phyloP scores from a whole-genome alignment of 2,888 invertebrate species.

The Cantharis rufa region DNA sequence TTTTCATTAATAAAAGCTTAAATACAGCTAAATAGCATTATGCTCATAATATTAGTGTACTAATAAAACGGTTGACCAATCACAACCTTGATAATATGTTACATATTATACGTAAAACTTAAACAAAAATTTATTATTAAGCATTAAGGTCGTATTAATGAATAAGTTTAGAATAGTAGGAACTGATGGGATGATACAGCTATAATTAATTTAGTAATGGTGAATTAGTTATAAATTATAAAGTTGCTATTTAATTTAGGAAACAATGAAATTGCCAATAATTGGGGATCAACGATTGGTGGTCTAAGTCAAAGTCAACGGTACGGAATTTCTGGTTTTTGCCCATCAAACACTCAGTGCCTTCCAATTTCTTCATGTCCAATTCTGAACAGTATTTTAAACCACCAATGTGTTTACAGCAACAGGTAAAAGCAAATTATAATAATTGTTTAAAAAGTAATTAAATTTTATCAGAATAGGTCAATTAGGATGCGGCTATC shows the following conservation, averaged over 20 bases:
- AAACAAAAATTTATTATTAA: not conserved
- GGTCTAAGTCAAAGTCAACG: not conserved
- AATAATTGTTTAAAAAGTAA: not conserved
- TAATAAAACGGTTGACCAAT: constrained; percentile 16
- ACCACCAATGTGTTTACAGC: constrained; percentile 64
- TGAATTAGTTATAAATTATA: not conserved
- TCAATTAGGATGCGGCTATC: constrained; percentile 63
- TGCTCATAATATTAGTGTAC: constrained; percentile 7
- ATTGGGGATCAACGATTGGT: constrained; percentile 1
- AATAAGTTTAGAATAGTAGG: not conserved
- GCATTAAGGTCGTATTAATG: not conserved
- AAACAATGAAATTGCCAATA: not conserved
- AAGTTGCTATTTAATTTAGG: not conserved
- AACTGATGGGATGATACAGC: not conserved
- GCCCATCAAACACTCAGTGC: constrained; percentile 54
- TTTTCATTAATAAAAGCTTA: not conserved
- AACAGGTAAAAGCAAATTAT: constrained; percentile 57
- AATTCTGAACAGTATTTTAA: constrained; percentile 61
- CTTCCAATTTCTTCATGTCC: constrained; percentile 63
- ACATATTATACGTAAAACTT: not conserved
- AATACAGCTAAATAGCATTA: not conserved
- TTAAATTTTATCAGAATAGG: constrained; percentile 55
- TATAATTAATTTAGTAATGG: not conserved
- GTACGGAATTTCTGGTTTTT: constrained; percentile 40
- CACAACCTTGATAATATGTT: constrained; percentile 19